These are phyloP conservation scores for Poicephalus gulielmi DNA, from an alignment of 2,113 vertebrate species.

Conservation along the genomic window DNA sequence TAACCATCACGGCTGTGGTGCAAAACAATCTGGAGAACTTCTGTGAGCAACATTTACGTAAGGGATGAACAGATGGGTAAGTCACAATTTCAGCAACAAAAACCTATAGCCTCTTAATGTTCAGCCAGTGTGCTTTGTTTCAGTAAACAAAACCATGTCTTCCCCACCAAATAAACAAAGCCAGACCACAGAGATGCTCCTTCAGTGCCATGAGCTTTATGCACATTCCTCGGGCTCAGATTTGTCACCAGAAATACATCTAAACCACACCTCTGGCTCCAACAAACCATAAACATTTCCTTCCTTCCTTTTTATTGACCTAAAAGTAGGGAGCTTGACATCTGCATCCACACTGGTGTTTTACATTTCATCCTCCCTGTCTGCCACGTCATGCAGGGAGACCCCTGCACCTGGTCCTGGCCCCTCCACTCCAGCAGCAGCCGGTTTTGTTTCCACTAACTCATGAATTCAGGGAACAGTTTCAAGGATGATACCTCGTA, in stretches of 20 bases:
- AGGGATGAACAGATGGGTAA: background rate
- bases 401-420: rapidly evolving
- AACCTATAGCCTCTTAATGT: background rate
- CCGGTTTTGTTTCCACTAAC: background rate
- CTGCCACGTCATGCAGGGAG: rapidly evolving
- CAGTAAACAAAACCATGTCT: background rate
- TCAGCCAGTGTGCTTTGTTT: background rate
- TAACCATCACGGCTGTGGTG: background rate
- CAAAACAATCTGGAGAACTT: background rate
- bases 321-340: background rate
- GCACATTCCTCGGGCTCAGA: background rate
- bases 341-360: background rate
- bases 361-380: background rate
- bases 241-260: background rate
- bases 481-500: background rate
- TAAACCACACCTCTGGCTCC: background rate
- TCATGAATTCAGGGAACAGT: background rate
- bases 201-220: background rate
- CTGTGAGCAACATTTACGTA: background rate
- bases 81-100: background rate
- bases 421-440: background rate
- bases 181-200: rapidly evolving
- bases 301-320: background rate
- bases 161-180: background rate
- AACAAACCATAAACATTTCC: background rate